phyloP scores from a whole-genome alignment of 1,140 invertebrate genomes.

The Drosophila ironensis region DNA sequence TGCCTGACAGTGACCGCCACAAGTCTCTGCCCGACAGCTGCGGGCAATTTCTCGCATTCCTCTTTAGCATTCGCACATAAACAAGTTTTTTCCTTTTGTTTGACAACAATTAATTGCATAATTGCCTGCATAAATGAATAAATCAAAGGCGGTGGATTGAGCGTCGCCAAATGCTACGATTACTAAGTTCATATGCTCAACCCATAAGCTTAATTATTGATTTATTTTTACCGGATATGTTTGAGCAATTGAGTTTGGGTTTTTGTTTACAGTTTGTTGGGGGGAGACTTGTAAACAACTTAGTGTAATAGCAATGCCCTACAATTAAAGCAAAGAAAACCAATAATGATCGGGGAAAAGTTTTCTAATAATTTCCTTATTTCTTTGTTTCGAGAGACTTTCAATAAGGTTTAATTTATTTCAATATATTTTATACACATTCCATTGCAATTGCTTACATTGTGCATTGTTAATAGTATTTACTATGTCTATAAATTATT shows the following conservation, averaged over 20 bases:
- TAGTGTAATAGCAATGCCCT: constrained; percentile 26
- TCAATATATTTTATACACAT: constrained; percentile 19
- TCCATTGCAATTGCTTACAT: constrained; percentile 37
- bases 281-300: constrained; percentile 27
- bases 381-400: too few relatives aligned
- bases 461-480: constrained; percentile 13
- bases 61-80: constrained; percentile 29
- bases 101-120: constrained; percentile 73
- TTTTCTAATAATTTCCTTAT: neutral
- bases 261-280: constrained; percentile 9
- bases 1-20: constrained; percentile 37
- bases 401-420: neutral
- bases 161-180: constrained; percentile 35
- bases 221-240: constrained; percentile 61
- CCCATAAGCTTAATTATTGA: constrained; percentile 34
- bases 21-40: constrained; percentile 50
- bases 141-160: constrained; percentile 45
- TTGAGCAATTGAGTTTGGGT: constrained; percentile 26
- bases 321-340: constrained; percentile 22
- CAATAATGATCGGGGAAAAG: neutral
- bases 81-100: constrained; percentile 62
- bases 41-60: constrained; percentile 64
- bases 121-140: constrained; percentile 71
- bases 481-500: neutral
- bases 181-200: too few relatives aligned